These are phyloP conservation scores for Otolemur garnettii DNA, from an alignment of 2,113 vertebrate genomes.

Conservation along the genomic window DNA sequence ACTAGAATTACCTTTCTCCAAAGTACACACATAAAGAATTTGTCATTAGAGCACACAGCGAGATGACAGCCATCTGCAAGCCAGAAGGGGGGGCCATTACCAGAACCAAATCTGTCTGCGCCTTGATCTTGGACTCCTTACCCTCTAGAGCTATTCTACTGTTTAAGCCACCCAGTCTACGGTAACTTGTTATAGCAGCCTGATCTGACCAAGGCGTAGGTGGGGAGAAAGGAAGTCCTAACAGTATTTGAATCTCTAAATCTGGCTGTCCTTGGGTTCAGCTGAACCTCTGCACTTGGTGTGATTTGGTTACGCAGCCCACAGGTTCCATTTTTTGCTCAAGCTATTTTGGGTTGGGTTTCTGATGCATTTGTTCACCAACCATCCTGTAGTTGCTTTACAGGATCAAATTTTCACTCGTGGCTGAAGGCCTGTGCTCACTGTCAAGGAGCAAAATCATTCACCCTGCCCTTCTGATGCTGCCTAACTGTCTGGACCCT, in stretches of 20 bases:
- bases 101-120: background rate
- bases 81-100: background rate
- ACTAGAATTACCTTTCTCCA: background rate
- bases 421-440: background rate
- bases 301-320: background rate
- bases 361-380: background rate
- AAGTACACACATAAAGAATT: too few relatives aligned
- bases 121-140: background rate
- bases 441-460: accelerated
- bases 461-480: background rate
- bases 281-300: background rate
- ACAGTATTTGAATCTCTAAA: background rate
- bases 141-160: background rate
- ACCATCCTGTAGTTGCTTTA: background rate
- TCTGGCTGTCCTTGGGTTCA: background rate
- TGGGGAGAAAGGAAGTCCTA: conserved; percentile 4
- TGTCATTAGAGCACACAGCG: accelerated
- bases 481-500: background rate
- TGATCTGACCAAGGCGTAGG: background rate
- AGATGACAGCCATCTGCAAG: background rate
- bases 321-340: background rate
- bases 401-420: background rate
- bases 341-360: background rate
- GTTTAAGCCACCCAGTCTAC: background rate
- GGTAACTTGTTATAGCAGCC: background rate